These are phyloP conservation scores for Diabrotica balteata DNA, from an alignment of 2,888 invertebrate species.

Conservation along the genomic window DNA sequence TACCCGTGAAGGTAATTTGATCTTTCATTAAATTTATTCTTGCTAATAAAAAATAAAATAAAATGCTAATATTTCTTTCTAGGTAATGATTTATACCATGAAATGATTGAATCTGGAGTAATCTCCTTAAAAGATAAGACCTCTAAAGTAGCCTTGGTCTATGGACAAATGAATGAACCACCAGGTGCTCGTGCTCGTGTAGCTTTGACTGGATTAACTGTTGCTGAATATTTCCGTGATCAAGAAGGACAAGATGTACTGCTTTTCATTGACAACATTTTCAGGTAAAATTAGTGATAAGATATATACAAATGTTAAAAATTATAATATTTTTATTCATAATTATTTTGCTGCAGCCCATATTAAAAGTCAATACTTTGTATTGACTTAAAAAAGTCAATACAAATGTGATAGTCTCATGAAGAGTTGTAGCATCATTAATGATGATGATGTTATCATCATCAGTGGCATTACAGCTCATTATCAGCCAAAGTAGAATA, in stretches of 20 bases:
- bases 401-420: too few species aligned
- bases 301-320: too few species aligned
- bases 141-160: constrained; percentile 89
- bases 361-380: too few species aligned
- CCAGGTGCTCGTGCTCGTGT: constrained; percentile 93
- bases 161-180: constrained; percentile 97
- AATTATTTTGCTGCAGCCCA: too few species aligned
- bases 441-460: too few species aligned
- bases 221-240: constrained; percentile 94
- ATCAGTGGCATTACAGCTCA: too few species aligned
- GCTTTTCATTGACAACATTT: constrained; percentile 95
- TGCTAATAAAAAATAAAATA: too few species aligned
- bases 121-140: constrained; percentile 84
- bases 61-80: too few species aligned
- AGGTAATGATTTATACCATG: constrained; percentile 87
- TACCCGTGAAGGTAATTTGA: constrained; percentile 80
- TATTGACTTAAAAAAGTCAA: too few species aligned
- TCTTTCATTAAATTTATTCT: constrained; percentile 5
- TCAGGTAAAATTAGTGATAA: constrained; percentile 62
- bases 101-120: constrained; percentile 94
- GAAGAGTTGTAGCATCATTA: too few species aligned
- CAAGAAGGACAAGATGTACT: constrained; percentile 92
- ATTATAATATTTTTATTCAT: too few species aligned
- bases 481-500: too few species aligned
- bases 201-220: constrained; percentile 88